phyloP scores from a whole-genome alignment of 2,888 invertebrate genomes.

The Diarsia rubi region DNA sequence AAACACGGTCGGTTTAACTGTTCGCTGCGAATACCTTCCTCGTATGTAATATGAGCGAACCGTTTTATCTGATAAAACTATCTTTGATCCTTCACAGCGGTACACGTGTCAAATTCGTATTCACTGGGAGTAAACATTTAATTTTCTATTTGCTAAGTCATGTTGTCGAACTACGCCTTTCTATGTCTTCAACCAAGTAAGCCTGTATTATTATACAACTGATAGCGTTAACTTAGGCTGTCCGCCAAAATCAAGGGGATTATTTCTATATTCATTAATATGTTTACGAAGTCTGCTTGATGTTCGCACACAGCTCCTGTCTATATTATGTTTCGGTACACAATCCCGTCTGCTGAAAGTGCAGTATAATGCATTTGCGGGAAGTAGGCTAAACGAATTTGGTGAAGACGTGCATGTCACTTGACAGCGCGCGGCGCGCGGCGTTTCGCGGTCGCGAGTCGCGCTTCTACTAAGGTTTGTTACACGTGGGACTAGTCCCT shows the following conservation, averaged over 20 bases:
- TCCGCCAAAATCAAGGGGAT: background rate
- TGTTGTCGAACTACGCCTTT: constrained; percentile 1
- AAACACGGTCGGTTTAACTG: constrained; percentile 30
- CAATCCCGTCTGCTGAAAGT: constrained; percentile 29
- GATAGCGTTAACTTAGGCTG: background rate
- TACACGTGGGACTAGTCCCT: background rate
- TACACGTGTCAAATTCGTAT: background rate
- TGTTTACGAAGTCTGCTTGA: background rate
- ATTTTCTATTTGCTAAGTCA: constrained; percentile 14
- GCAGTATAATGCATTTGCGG: constrained; percentile 34
- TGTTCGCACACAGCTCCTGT: background rate
- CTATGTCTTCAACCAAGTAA: background rate
- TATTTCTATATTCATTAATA: background rate
- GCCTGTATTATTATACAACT: background rate
- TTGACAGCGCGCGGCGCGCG: constrained; percentile 16
- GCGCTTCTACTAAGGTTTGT: background rate
- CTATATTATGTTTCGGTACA: background rate
- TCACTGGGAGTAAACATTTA: background rate
- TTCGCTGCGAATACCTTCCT: constrained; percentile 25
- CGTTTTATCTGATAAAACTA: constrained; percentile 39
- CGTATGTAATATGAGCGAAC: constrained; percentile 4
- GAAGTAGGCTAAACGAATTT: constrained; percentile 55
- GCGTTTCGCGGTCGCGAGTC: constrained; percentile 3
- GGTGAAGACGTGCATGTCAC: constrained; percentile 47
- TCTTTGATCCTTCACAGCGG: background rate